These are phyloP conservation scores for Disparrhopalites patrizii DNA, from an alignment of 2,888 invertebrate genomes.

Conservation along the genomic window DNA sequence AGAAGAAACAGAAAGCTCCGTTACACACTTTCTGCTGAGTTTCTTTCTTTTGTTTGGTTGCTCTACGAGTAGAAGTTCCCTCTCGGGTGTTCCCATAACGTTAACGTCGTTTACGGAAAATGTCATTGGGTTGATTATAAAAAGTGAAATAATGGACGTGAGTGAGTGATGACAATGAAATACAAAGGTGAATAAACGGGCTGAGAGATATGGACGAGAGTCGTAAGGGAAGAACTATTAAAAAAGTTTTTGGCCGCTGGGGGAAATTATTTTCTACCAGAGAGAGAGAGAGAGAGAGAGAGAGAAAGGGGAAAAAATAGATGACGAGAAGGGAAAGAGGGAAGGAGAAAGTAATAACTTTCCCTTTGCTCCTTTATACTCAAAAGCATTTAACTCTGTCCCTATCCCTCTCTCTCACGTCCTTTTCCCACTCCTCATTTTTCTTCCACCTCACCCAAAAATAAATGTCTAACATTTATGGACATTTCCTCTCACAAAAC, in stretches of 20 bases:
- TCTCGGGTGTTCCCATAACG: too few species aligned
- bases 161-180: conserved; percentile 14
- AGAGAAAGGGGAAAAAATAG: background rate
- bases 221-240: conserved; percentile 33
- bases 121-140: background rate
- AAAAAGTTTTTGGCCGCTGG: conserved; percentile 31
- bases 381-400: too few species aligned
- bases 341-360: too few species aligned
- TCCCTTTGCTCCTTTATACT: too few species aligned
- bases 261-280: conserved; percentile 24
- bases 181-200: conserved; percentile 28
- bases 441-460: background rate
- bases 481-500: too few species aligned
- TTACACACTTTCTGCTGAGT: too few species aligned
- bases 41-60: too few species aligned
- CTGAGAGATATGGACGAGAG: conserved; percentile 16
- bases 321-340: background rate
- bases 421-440: background rate
- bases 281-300: conserved; percentile 6
- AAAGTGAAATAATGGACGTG: conserved; percentile 4
- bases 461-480: too few species aligned
- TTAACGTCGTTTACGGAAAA: background rate
- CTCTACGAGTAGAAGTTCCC: too few species aligned
- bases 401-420: background rate
- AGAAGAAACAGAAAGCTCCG: too few species aligned